phyloP scores from a whole-genome alignment of 53 echinoderm and acorn worm genomes.

The Temnopleurus reevesii region DNA sequence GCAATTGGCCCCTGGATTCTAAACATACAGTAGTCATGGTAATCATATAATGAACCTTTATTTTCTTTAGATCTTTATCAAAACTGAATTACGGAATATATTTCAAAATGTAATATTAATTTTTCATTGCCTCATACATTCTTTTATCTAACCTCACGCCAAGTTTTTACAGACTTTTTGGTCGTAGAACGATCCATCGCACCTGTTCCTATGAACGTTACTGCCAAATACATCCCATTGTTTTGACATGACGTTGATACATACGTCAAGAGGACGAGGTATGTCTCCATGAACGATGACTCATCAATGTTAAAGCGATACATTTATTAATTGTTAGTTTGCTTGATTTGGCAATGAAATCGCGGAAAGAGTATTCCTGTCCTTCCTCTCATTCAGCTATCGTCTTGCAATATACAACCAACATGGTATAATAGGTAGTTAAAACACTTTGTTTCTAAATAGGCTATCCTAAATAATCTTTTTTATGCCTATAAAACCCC shows the following conservation, averaged over 20 bases:
- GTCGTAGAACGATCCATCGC: not conserved
- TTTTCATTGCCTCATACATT: too few relatives aligned
- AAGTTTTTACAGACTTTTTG: not conserved
- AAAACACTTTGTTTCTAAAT: too few relatives aligned
- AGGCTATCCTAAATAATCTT: too few relatives aligned
- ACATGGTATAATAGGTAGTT: not conserved
- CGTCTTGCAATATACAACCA: not conserved
- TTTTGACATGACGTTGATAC: constrained; percentile 3
- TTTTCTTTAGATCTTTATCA: too few relatives aligned
- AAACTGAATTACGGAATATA: too few relatives aligned
- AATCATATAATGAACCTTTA: too few relatives aligned
- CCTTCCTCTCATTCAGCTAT: not conserved
- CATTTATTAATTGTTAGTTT: not conserved
- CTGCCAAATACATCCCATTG: constrained; percentile 1
- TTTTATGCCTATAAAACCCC: too few relatives aligned
- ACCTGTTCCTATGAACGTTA: not conserved
- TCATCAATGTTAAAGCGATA: constrained; percentile 12
- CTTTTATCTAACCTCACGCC: not conserved
- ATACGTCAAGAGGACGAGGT: not conserved
- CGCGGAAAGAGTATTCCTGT: not conserved
- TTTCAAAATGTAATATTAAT: too few relatives aligned
- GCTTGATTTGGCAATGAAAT: not conserved
- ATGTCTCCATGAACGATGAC: not conserved
- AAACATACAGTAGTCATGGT: too few relatives aligned
- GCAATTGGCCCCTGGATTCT: too few relatives aligned